Evolutionary conservation across 1,140 invertebrate genomes (phyloP), one percentile per base, ranked within the genome.

Genomic region (Homarus americanus): DNA sequence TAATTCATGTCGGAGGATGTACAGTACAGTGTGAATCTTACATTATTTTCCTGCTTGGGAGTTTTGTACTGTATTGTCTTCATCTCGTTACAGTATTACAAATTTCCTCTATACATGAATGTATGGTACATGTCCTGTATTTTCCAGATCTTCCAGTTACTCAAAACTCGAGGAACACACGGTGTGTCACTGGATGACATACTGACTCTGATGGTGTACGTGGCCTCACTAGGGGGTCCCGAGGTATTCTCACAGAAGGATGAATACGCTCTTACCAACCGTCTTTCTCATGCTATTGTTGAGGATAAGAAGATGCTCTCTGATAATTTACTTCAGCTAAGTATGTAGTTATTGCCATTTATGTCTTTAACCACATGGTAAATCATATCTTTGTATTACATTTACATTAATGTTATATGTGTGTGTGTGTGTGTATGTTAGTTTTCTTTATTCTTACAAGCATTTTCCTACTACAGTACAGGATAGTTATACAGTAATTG

Each of bases 201-300:
- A 3, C 93, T 96, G 5, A 94, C 95, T 7, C 93, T 96, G 17
- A 93, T 96, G 10, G 94, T 96, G 32, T 94, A 96, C 93, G 93
- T 96, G n/a, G 96, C 96, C 92, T 95, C 96, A 2, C 93, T 96
- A 2, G 95, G 94, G 88, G 96, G 96, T 2, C 95, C 94, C 93
- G 94, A 95, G 15, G 82, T 87, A 1, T 87, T 84, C 34, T 73
- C 80, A 72, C 92, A 93, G 12, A 94, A 95, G 41, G 95, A 96
- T 93, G 95, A 96, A 93, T 94, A 95, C n/a, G 95, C 94, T 32
- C 93, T 96, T 0, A 93, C 94, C 75, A 94, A 95, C 78, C 94
- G 95, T 0, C 93, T 96, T 15, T 94, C 94, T 28, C 94, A 95
- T 38, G 96, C 96, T 63, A 94, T 96, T 92, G 95, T 95, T 73